Conservation (phyloP, 2,113 vertebrate genomes). For the Microtus ochrogaster region DNA sequence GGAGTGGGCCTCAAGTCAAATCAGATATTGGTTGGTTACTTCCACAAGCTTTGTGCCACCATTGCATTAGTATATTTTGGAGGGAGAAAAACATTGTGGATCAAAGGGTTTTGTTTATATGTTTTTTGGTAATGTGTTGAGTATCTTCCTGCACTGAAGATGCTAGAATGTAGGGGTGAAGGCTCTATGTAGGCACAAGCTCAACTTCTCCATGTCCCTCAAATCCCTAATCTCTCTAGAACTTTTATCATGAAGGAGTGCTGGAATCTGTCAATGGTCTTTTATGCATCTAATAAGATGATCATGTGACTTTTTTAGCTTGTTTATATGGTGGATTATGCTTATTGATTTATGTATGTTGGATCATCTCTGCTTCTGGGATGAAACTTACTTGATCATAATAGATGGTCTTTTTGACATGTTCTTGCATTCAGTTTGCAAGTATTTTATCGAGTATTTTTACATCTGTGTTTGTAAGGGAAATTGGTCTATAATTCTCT, state of each 20-base stretch:
- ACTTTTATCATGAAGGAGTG: background rate
- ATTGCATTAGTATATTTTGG: background rate
- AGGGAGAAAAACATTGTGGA: background rate
- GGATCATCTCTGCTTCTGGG: background rate
- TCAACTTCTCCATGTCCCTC: too few species aligned
- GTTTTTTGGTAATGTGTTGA: background rate
- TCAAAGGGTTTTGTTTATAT: background rate
- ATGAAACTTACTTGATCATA: background rate
- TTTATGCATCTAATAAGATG: background rate
- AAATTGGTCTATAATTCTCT: background rate
- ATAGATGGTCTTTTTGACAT: background rate
- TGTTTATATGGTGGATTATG: background rate
- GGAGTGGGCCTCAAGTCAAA: background rate
- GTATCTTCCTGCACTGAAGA: too few species aligned
- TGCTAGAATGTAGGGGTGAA: too few species aligned
- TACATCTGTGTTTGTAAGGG: background rate
- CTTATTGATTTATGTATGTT: too few species aligned
- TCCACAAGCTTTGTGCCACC: background rate
- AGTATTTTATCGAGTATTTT: background rate
- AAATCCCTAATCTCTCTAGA: background rate
- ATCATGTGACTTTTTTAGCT: background rate
- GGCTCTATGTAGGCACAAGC: too few species aligned
- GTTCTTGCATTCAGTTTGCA: background rate
- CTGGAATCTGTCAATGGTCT: background rate
- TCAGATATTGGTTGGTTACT: background rate